A percentile compares a stretch with the other conserved stretches of the same genome.
These are phyloP conservation scores for Heptranchias perlo DNA, from an alignment of 2,113 vertebrate genomes.

Conservation along the genomic window DNA sequence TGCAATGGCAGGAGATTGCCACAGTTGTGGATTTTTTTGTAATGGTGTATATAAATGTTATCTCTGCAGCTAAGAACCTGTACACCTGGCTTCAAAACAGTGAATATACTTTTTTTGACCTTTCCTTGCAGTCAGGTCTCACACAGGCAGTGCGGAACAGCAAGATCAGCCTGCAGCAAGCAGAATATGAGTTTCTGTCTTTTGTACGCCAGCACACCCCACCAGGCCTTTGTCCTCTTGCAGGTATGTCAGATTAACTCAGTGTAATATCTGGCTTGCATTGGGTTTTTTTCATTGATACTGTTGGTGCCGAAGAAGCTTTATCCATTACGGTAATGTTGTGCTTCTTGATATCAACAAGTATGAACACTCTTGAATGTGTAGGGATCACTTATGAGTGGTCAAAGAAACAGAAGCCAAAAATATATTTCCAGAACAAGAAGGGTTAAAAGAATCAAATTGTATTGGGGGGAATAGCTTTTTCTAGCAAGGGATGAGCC, in stretches of 20 bases:
- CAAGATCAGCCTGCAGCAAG: slow-evolving; percentile 76
- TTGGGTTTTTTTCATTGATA: not conserved
- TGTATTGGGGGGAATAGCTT: not conserved
- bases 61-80: not conserved
- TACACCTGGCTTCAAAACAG: not conserved
- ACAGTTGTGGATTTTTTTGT: not conserved
- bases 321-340: not conserved
- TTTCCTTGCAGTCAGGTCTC: slow-evolving; percentile 79
- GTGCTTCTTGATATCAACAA: not conserved
- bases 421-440: not conserved
- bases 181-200: slow-evolving; percentile 90
- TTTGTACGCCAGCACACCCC: slow-evolving; percentile 88
- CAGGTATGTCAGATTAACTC: slow-evolving; percentile 62
- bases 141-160: slow-evolving; percentile 88
- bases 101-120: slow-evolving; percentile 35
- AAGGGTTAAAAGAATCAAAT: not conserved
- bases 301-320: not conserved
- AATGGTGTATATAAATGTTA: not conserved
- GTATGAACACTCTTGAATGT: not conserved
- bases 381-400: not conserved
- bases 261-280: not conserved
- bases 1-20: not conserved
- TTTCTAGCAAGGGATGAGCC: not conserved
- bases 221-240: slow-evolving; percentile 85
- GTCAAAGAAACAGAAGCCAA: not conserved